Evolutionary conservation across 1,140 invertebrate genomes (phyloP), one percentile per base, ranked within the genome.

Genomic region (Akabosia matsudoensis): DNA sequence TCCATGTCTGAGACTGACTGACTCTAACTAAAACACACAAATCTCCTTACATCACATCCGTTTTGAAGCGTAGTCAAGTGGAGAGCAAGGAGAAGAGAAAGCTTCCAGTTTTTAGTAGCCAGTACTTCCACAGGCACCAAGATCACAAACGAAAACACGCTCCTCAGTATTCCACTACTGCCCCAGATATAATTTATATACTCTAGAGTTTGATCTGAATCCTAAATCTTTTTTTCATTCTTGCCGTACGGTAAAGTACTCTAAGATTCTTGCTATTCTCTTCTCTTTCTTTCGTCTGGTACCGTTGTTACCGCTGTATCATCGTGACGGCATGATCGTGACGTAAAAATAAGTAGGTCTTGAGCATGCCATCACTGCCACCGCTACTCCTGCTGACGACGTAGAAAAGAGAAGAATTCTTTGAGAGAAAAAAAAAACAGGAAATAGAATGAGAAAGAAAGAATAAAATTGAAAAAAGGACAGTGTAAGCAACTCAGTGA

Each of bases 21-120:
- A 61, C 7, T 4, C 7, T 14, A 61, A n/a, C 14, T 61, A 61
- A 61, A 45, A 45, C 37, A 45, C 37, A 45, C 54, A 61, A 61
- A 61, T 61, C 54, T 61, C 24, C 14, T n/a, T 24, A 61, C 54
- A 61, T 61, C 54, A 61, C 54, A 61, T 61, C 54, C 54, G 24
- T 61, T 61, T 61, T 61, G 37, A 45, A 45, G 37, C 7, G 37
- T 18, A 45, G 37, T 45, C 37, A 45, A 45, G 37, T 45, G 37
- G 37, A 45, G 37, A 45, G 37, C 18, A 18, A 18, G 18, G 18
- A 18, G 18, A 18, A 45, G 37, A 10, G 37, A 45, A 10, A 45
- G 37, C n/a, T n/a, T n/a, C n/a, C n/a, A n/a, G n/a, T n/a, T n/a
- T n/a, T n/a, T n/a, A n/a, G n/a, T n/a, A 18, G 37, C 37, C 37